Evolutionary conservation across 2,797 vertebrate genomes (phyloP), one percentile per base, ranked within the genome.

Genomic region (Takifugu ocellatus): DNA sequence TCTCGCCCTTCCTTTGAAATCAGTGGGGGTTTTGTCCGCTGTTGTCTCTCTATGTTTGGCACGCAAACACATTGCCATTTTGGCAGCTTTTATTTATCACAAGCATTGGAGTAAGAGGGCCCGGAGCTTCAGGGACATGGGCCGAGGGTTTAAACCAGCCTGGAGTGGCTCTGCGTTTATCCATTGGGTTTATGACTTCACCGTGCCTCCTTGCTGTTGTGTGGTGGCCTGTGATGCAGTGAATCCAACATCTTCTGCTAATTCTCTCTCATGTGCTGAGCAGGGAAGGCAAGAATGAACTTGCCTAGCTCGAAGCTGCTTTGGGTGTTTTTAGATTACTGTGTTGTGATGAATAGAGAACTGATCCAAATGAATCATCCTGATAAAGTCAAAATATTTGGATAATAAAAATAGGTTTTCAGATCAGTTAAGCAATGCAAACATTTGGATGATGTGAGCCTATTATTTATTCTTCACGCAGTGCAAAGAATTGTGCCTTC

Each of bases 1-100:
- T 70, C 76, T 61, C 70, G 68, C 60, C 63, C 74, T 75, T 63
- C 76, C 71, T 84, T 82, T 88, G 79, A 84, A 84, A 86, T 76
- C 76, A 64, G 49, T 24, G 54, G 65, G 9, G 26, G 77, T 66
- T 80, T 61, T 81, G 68, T 84, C 72, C 55, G 68, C 78, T 68
- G 81, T 81, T 84, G 79, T 85, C 25, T 81, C 65, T 79, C 62
- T 60, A 63, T 67, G 81, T 74, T 79, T 81, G 81, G 78, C 80
- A 78, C 70, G 54, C 62, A 75, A 74, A 66, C 63, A 61, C 66
- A 70, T 53, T 70, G 76, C 70, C 75, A 73, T 82, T 80, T 81
- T 81, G 79, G 78, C 80, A 74, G 72, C 58, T 76, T 84, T 76
- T 74, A 78, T 82, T 83, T 73, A 77, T 82, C 82, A 77, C 61